These are phyloP conservation scores for Centruroides vittatus DNA, from an alignment of 1,140 invertebrate genomes.

Conservation along the genomic window DNA sequence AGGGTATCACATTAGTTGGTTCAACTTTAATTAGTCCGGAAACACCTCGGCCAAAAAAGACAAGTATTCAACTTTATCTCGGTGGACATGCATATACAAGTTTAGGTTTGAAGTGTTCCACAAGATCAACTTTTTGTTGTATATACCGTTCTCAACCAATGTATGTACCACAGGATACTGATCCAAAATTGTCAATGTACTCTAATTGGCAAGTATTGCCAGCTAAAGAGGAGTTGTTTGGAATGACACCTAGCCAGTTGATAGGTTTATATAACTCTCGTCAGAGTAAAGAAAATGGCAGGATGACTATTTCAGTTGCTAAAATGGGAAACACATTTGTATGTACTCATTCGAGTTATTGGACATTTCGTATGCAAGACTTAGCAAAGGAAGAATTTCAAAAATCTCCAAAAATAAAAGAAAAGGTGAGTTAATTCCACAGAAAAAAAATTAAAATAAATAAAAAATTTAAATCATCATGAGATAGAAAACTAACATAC, in stretches of 20 bases:
- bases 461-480: too few relatives aligned
- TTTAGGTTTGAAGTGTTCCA: conserved; percentile 76
- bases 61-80: conserved; percentile 68
- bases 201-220: conserved; percentile 72
- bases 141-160: conserved; percentile 81
- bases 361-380: conserved; percentile 13
- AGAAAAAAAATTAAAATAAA: too few relatives aligned
- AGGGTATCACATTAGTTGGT: conserved; percentile 20
- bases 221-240: conserved; percentile 15
- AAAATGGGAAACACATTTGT: conserved; percentile 9
- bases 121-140: conserved; percentile 80
- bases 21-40: conserved; percentile 52
- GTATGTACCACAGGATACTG: conserved; percentile 58
- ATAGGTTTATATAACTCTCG: conserved; percentile 16
- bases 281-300: not conserved
- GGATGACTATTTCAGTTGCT: not conserved
- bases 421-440: too few relatives aligned
- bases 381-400: not conserved
- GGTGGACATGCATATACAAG: conserved; percentile 88
- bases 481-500: too few relatives aligned
- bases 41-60: conserved; percentile 70
- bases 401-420: not conserved
- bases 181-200: conserved; percentile 90
- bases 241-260: conserved; percentile 15
- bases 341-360: conserved; percentile 20